Percentiles rank a stretch among this genome's conserved stretches.
Evolutionary conservation across 1,140 invertebrate genomes (phyloP).

Genomic region (Polypedilum vanderplanki): DNA sequence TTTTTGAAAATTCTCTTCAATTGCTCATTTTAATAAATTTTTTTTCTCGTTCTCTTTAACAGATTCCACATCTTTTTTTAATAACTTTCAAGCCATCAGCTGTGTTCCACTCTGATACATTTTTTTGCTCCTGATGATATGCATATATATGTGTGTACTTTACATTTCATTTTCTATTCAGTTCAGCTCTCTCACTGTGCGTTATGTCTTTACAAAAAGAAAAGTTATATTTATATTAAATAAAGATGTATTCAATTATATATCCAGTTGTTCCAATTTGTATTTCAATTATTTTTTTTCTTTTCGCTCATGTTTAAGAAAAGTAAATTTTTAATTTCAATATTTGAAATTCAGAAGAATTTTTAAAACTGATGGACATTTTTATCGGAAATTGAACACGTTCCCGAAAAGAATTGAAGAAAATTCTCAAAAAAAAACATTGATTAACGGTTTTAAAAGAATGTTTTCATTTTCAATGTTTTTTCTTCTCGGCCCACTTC

Average conservation of each 20-base stretch:
- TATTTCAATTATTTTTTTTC: neutral
- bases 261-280: slow-evolving; percentile 11
- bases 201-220: neutral
- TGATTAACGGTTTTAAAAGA: too few species aligned
- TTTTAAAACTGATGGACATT: neutral
- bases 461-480: too few species aligned
- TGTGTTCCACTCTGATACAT: neutral
- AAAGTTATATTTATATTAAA: neutral
- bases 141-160: slow-evolving; percentile 12
- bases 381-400: neutral
- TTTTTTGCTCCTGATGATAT: neutral
- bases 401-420: neutral
- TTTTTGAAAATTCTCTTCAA: neutral
- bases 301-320: neutral
- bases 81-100: slow-evolving; percentile 10
- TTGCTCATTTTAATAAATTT: neutral
- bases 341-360: slow-evolving; percentile 9
- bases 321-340: slow-evolving; percentile 2
- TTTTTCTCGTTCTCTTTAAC: neutral
- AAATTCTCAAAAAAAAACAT: neutral
- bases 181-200: neutral
- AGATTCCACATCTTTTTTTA: neutral
- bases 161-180: slow-evolving; percentile 7
- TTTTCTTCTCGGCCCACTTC: too few species aligned
- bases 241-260: slow-evolving; percentile 2